A percentile compares a stretch with the other conserved stretches of the same genome.
These are phyloP conservation scores for Petrophora chlorosata DNA, from an alignment of 2,888 invertebrate species.

Conservation along the genomic window DNA sequence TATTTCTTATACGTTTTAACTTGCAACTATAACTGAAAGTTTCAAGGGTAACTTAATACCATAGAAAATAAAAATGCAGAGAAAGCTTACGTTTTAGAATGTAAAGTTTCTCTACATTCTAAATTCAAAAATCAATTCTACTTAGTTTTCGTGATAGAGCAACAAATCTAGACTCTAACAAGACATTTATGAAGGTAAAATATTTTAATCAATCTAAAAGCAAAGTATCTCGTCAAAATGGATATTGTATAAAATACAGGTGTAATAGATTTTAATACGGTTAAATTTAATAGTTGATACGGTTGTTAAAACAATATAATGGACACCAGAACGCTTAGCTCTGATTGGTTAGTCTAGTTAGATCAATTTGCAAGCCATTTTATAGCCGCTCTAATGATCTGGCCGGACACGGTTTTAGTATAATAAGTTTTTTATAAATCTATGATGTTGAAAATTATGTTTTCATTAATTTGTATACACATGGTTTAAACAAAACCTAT, in stretches of 20 bases:
- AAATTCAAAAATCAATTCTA: no score
- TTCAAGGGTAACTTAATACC: no score
- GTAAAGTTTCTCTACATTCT: neutral
- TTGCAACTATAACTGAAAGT: no score
- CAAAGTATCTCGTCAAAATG: constrained; percentile 13
- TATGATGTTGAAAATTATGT: no score
- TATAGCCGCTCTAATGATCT: constrained; percentile 12
- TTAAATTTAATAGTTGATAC: constrained; percentile 29
- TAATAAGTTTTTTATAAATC: constrained; percentile 1
- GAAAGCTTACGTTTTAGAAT: no score
- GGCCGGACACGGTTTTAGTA: constrained; percentile 7
- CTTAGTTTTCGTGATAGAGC: neutral
- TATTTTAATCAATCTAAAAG: neutral
- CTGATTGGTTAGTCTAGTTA: constrained; percentile 23
- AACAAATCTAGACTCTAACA: constrained; percentile 1
- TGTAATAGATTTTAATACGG: constrained; percentile 34
- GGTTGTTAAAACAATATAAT: constrained; percentile 27
- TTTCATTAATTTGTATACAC: no score
- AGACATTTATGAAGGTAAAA: neutral
- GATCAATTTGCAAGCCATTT: constrained; percentile 20
- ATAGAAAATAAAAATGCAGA: no score
- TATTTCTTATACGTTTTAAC: no score
- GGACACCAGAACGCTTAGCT: constrained; percentile 2
- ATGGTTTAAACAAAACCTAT: no score
- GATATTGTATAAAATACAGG: constrained; percentile 22